Evolutionary conservation across 2,797 vertebrate genomes (phyloP), one percentile per base, ranked within the genome.

Genomic region (Myotis vivesi): DNA sequence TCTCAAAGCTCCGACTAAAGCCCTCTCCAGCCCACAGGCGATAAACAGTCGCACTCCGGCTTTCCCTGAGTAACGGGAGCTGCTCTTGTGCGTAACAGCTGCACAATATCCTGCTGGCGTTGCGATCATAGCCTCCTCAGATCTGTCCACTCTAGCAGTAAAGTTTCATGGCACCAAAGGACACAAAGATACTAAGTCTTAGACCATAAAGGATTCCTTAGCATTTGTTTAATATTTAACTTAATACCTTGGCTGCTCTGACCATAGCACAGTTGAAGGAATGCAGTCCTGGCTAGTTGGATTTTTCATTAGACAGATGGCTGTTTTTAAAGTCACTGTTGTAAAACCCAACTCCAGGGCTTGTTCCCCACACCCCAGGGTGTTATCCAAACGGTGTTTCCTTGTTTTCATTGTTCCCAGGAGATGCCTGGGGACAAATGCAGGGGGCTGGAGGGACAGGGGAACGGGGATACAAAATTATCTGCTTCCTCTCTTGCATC

Each of bases 261-360:
- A 89, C 23, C 46, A 94, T 41, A 76, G 38, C 23, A 33, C 16
- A 75, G 3, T 30, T 12, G 11, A 66, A 59, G 41, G 10, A 93
- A 41, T 16, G 46, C 4, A 64, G 41, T n/a, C 28, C 72, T 73
- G 22, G 36, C 28, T 91, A 71, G 51, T 17, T 79, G 36, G 10
- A 73, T 94, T 91, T 91, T 91, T 51, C 53, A 79, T 77, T 57
- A 44, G 38, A 30, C 28, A 46, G 33, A 73, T 25, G 13, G 10
- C 23, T 79, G 23, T 1, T 64, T 77, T 55, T 62, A 94, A 81
- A 33, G 11, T 92, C 44, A 91, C 57, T 95, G 75, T 80, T 28
- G 2, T 68, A 73, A 57, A 51, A 77, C 16, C 17, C 36, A 64
- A 82, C 9, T 73, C n/a, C 23, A 73, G 3, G 30, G 36, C 46